Evolutionary conservation across 1,140 invertebrate genomes (phyloP).

Genomic region (Drosophila pallidifrons): DNA sequence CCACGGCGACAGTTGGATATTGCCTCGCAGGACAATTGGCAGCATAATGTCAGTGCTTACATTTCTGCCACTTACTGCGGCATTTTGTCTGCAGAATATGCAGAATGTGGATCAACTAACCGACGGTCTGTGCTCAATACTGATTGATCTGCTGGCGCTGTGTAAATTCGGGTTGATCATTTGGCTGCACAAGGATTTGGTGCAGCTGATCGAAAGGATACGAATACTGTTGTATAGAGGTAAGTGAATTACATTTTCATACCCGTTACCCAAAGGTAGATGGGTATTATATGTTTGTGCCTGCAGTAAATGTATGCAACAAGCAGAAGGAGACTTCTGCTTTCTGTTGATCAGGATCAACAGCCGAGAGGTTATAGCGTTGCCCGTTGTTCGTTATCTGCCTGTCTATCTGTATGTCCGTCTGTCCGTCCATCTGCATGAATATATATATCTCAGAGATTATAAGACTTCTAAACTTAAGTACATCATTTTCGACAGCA

Average conservation of each 20-base stretch:
- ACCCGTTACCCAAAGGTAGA: no score
- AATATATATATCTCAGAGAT: no score
- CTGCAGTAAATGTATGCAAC: no score
- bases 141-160: constrained; percentile 49
- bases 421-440: no score
- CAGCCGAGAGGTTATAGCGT: no score
- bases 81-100: constrained; percentile 37
- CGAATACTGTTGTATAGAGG: neutral
- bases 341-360: no score
- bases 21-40: constrained; percentile 22
- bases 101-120: constrained; percentile 50
- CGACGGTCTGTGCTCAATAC: constrained; percentile 43
- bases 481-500: no score
- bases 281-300: no score
- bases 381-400: no score
- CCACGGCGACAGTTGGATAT: neutral
- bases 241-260: constrained; percentile 14
- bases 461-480: no score
- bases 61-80: constrained; percentile 49
- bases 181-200: constrained; percentile 18
- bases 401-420: no score
- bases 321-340: no score
- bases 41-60: constrained; percentile 38
- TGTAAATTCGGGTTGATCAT: constrained; percentile 41
- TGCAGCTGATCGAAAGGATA: constrained; percentile 19